Conservation (phyloP, 2,113 vertebrate species). For the Sphyrna mokarran region DNA sequence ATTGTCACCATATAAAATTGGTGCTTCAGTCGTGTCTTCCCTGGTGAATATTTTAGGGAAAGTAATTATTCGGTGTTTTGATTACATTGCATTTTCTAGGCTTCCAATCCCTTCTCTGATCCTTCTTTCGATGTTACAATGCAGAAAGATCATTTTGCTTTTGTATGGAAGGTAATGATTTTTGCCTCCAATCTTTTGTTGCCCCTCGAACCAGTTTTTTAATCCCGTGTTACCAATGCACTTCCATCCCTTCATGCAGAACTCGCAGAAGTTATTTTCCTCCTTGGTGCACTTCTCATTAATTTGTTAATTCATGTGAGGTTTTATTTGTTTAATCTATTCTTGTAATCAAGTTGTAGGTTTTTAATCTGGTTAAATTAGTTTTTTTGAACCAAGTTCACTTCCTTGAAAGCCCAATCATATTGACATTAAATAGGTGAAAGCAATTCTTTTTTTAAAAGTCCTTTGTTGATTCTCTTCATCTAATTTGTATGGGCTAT, state of each 20-base stretch:
- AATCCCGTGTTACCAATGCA: not conserved
- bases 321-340: not conserved
- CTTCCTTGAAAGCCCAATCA: not conserved
- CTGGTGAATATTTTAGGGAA: not conserved
- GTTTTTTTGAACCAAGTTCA: not conserved
- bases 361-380: not conserved
- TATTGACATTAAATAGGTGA: not conserved
- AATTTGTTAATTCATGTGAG: not conserved
- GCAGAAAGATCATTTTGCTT: not conserved
- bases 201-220: not conserved
- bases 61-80: not conserved
- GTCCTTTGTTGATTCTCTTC: slow-evolving; percentile 10
- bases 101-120: not conserved
- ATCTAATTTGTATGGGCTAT: not conserved
- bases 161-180: not conserved
- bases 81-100: not conserved
- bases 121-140: not conserved
- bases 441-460: not conserved
- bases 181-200: not conserved
- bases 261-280: not conserved
- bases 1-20: not conserved
- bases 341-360: not conserved
- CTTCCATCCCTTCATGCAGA: not conserved
- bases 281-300: not conserved
- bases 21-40: not conserved